A percentile compares a stretch with the other conserved stretches of the same genome.
These are phyloP conservation scores for Pandemis corylana DNA, from an alignment of 2,888 invertebrate species.

Conservation along the genomic window DNA sequence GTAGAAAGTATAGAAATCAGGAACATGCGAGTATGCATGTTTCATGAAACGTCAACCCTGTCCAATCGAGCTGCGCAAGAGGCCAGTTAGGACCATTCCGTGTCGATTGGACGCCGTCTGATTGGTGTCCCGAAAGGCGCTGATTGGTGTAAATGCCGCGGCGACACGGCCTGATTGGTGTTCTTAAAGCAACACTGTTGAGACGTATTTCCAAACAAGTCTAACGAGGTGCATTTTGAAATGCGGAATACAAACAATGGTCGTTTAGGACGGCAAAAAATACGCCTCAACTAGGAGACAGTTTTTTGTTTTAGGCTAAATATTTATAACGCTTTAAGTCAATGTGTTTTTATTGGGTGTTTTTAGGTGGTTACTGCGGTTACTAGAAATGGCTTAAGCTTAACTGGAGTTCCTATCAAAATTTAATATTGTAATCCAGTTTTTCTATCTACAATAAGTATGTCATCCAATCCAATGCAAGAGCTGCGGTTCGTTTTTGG, in stretches of 20 bases:
- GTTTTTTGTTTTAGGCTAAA: constrained; percentile 12
- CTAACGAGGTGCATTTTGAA: constrained; percentile 33
- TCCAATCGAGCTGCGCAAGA: constrained; percentile 2
- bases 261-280: constrained; percentile 34
- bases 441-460: no score
- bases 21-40: constrained; percentile 12
- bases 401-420: no score
- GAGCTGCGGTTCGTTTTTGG: no score
- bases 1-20: background rate
- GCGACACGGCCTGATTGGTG: constrained; percentile 7
- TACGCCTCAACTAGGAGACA: background rate
- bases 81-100: constrained; percentile 24
- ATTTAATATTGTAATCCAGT: no score
- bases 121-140: constrained; percentile 2
- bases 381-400: no score
- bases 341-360: background rate
- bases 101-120: background rate
- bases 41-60: constrained; percentile 17
- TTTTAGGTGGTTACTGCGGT: background rate
- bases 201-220: constrained; percentile 23
- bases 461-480: background rate
- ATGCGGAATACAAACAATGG: constrained; percentile 39
- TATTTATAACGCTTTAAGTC: constrained; percentile 8
- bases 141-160: constrained; percentile 35
- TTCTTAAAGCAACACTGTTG: constrained; percentile 25